Evolutionary conservation across 2,888 invertebrate genomes (phyloP), one percentile per base, ranked within the genome.

Genomic region (Falcaria lacertinaria): DNA sequence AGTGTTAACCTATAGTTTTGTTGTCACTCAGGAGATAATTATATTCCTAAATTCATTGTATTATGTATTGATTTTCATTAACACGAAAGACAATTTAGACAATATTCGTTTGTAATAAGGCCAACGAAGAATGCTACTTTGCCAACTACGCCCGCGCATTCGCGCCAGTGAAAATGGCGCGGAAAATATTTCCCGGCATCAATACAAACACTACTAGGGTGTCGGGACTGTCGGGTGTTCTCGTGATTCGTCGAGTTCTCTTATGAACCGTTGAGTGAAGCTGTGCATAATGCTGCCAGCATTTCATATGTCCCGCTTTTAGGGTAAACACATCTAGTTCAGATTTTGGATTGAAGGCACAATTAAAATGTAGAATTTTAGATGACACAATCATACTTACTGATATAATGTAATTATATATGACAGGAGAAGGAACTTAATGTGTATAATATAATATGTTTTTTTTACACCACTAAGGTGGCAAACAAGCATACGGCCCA

Each of bases 111-210:
- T 45, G 40, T 63, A 69, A 64, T 59, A 50, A 60, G 67, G 65
- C 45, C 67, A 65, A 51, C 54, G 41, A 53, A 51, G 55, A 61
- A 58, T 62, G 63, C 57, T 28, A 28, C 11, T 69, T 70, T 77
- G 77, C 75, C 74, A 78, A 81, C 76, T 51, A 61, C 68, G 64
- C 65, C 66, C 66, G 69, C 62, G 52, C 61, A 65, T 52, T 48
- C 46, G 52, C 54, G 69, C 75, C 68, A 73, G 67, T 61, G 74
- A 85, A 87, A 87, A 85, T 85, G 81, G 84, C 84, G 85, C 80
- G 84, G 74, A 77, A 85, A 83, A 62, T 60, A 62, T 79, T 83
- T 82, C 75, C 78, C 78, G 78, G 77, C 85, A 82, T 87, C 85
- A 78, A 87, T 87, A 84, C 71, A 51, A 48, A 53, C 52, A 52